Base-by-base conservation (phyloP, 2,113 vertebrate genomes). In the Nanorana parkeri region DNA sequence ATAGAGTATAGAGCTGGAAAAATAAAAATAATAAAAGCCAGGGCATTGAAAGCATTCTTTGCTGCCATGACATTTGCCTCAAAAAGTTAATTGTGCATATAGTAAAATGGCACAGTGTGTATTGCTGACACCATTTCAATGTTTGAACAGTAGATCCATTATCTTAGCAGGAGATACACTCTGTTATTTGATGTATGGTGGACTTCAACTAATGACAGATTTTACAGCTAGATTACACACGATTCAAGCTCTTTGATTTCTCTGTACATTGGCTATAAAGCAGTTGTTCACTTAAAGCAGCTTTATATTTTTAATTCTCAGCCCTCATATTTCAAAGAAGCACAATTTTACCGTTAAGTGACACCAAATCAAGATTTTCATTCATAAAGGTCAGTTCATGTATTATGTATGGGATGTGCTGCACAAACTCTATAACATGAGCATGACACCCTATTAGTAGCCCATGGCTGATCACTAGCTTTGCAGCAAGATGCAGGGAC, bases 181-280 rank as follows among this genome's bases (percentile, higher is more conserved):
- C 68, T 17, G 36, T 21, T 69, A 52, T 69, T 51, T 51, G 4
- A 23, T 24, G 67, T 24, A 23, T 24, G 20, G 19, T 69, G n/a
- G 67, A 20, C 23, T 20, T 19, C 68, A 52, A 54, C 41, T 69
- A 54, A 71, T 71, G 23, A 54, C 28, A 71, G 47, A 71, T 55
- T 69, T 54, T 52, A 71, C 21, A 26, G 68, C 51, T 28, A 71
- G 24, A 71, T 61, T 61, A 61, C 58, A 61, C n/a, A 23, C 58
- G 21, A n/a, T 61, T 23, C 15, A n/a, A 52, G 23, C 17, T 23
- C 47, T 69, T 52, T 69, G 21, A 52, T 69, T 52, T 69, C 32
- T 69, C 67, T 54, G 20, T 47, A 55, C 5, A 11, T 54, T 71
- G 68, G n/a, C 47, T 28, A 55, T 24, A 26, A 54, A 19, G 47